These are phyloP conservation scores for Oxyscelio sp. DNA, from an alignment of 2,888 invertebrate species.

Conservation along the genomic window DNA sequence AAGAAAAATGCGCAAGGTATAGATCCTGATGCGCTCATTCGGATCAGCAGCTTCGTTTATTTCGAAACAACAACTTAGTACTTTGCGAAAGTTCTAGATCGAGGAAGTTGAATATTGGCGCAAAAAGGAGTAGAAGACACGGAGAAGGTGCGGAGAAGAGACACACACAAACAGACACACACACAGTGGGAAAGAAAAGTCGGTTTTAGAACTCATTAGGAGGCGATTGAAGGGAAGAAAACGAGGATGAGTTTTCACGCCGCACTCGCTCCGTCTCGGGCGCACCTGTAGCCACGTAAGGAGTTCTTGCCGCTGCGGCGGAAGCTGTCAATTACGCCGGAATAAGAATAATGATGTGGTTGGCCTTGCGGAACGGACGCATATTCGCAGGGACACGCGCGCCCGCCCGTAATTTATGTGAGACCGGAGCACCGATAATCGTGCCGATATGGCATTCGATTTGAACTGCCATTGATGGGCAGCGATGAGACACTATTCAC, in stretches of 20 bases:
- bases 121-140: neutral
- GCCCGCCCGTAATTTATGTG: conserved; percentile 53
- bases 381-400: conserved; percentile 20
- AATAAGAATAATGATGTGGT: conserved; percentile 66
- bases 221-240: conserved; percentile 61
- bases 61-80: conserved; percentile 55
- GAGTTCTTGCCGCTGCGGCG: conserved; percentile 50
- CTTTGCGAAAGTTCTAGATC: conserved; percentile 44
- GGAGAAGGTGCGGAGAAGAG: neutral
- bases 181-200: conserved; percentile 55
- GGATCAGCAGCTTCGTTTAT: conserved; percentile 25
- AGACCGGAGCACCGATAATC: conserved; percentile 43
- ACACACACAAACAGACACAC: too few relatives aligned
- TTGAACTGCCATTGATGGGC: conserved; percentile 37
- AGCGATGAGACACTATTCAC: conserved; percentile 23
- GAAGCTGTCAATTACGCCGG: conserved; percentile 67
- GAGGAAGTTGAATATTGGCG: conserved; percentile 38
- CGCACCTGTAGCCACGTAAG: conserved; percentile 37
- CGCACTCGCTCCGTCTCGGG: neutral
- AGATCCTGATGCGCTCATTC: conserved; percentile 39
- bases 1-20: conserved; percentile 40
- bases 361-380: conserved; percentile 58
- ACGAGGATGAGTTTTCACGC: conserved; percentile 44
- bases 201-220: conserved; percentile 65
- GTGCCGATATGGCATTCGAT: conserved; percentile 19